Conservation (phyloP, 2,797 vertebrate genomes). For the Rhynchotus rufescens region DNA sequence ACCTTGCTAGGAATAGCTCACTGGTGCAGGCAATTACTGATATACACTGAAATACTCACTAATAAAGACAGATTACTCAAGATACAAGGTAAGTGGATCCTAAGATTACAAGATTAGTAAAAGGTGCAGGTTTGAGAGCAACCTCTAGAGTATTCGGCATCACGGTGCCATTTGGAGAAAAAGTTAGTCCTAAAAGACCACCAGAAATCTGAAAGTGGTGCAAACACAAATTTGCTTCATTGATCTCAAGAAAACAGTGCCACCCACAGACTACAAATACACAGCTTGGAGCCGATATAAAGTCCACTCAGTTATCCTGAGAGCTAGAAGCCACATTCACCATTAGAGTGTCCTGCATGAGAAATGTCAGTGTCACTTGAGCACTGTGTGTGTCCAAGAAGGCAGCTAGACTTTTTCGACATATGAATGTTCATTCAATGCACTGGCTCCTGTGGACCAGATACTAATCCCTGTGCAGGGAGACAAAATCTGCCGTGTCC, state of each 20-base stretch:
- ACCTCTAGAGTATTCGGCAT: not conserved
- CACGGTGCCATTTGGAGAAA: not conserved
- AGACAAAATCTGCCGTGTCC: not conserved
- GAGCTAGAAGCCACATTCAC: not conserved
- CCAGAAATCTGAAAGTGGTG: not conserved
- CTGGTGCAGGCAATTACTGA: not conserved
- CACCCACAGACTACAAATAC: not conserved
- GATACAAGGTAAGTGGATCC: not conserved
- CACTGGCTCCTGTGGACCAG: not conserved
- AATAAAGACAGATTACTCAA: not conserved
- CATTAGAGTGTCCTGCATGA: not conserved
- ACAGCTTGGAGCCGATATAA: not conserved
- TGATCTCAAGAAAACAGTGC: not conserved
- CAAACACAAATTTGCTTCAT: not conserved
- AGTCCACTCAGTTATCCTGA: not conserved
- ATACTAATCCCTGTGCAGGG: not conserved
- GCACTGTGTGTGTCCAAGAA: not conserved
- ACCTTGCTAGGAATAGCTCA: accelerated
- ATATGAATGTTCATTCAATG: not conserved
- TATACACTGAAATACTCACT: not conserved
- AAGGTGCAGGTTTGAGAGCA: not conserved
- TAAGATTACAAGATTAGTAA: not conserved
- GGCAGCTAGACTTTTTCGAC: not conserved
- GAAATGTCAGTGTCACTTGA: not conserved
- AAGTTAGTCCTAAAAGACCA: not conserved